A percentile compares a stretch with the other conserved stretches of the same genome.
Conservation (phyloP, 2,888 invertebrate species). For the Lasioglossum lativentre region DNA sequence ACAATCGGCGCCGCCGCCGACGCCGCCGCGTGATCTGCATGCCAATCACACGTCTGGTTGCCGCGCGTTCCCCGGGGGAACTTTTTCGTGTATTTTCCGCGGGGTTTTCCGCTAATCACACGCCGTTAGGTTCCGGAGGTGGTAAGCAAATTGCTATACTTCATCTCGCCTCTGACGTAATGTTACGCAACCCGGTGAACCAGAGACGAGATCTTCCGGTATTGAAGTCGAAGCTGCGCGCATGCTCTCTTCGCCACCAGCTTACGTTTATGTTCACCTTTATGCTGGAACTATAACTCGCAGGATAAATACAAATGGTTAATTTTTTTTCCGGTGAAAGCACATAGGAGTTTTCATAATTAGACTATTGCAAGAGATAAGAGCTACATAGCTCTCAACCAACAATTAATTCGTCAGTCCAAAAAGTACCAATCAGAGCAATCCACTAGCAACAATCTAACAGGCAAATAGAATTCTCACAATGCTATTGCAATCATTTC, state of each 20-base stretch:
- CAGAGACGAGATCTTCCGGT: constrained; percentile 29
- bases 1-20: neutral
- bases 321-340: too few species aligned
- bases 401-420: too few species aligned
- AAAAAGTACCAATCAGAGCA: too few species aligned
- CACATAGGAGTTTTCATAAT: too few species aligned
- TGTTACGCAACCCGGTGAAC: constrained; percentile 71
- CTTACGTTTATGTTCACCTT: neutral
- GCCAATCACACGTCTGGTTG: neutral
- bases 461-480: neutral
- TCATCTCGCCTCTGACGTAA: constrained; percentile 61
- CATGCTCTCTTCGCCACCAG: neutral
- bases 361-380: too few species aligned
- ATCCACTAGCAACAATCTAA: too few species aligned
- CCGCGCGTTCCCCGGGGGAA: neutral
- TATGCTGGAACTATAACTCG: neutral
- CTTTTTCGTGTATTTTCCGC: neutral
- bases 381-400: too few species aligned
- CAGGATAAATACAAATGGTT: too few species aligned
- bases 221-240: neutral
- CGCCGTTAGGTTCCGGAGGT: constrained; percentile 2
- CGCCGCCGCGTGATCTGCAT: neutral
- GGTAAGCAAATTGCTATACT: constrained; percentile 38
- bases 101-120: neutral
- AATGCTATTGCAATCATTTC: neutral